A percentile compares a stretch with the other conserved stretches of the same genome.
Conservation (phyloP, 2,888 invertebrate species). For the Allygus modestus region DNA sequence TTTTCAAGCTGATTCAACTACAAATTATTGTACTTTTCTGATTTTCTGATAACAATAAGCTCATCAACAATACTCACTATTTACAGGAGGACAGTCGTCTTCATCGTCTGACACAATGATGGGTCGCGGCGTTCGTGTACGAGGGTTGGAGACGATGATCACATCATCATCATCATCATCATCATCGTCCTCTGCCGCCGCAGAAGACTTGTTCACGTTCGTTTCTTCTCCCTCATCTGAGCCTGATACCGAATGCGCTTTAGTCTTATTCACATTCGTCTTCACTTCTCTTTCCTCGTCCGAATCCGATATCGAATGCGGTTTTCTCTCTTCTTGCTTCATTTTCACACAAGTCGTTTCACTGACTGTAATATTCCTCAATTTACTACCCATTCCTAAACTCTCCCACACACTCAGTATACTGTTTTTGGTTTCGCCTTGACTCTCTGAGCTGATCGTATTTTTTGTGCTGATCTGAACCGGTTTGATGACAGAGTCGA, state of each 20-base stretch:
- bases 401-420: not conserved
- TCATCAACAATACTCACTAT: too few species aligned
- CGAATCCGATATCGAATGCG: constrained; percentile 72
- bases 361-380: not conserved
- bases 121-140: constrained; percentile 21
- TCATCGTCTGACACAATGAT: constrained; percentile 59
- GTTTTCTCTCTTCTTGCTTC: constrained; percentile 62
- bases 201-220: not conserved
- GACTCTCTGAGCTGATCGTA: not conserved
- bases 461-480: not conserved
- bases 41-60: too few species aligned
- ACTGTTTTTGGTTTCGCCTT: not conserved
- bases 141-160: not conserved
- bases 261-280: constrained; percentile 64
- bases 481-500: constrained; percentile 45
- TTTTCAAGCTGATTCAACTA: too few species aligned
- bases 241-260: constrained; percentile 72
- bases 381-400: not conserved
- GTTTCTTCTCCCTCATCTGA: constrained; percentile 39
- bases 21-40: too few species aligned
- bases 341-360: not conserved
- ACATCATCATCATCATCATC: constrained; percentile 53
- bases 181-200: constrained; percentile 29
- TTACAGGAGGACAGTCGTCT: constrained; percentile 21
- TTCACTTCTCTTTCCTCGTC: constrained; percentile 65